Evolutionary conservation across 2,797 vertebrate species (phyloP).

Genomic region (Gephyroberyx darwinii): DNA sequence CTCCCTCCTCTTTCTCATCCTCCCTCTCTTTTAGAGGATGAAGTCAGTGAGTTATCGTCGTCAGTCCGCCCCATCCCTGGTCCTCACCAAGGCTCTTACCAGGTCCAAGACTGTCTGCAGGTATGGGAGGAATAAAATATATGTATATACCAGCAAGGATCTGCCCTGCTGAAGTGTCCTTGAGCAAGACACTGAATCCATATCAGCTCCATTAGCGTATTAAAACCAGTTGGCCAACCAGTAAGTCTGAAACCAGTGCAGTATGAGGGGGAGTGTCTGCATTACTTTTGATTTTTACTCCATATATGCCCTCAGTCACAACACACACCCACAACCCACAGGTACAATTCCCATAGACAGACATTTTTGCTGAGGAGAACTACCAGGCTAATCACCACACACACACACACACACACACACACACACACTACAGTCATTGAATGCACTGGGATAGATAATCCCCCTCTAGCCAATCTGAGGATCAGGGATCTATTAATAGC

Average conservation of each 20-base stretch:
- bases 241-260: too few species aligned
- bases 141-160: too few species aligned
- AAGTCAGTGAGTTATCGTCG: conserved; percentile 91
- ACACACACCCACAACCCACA: too few species aligned
- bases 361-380: too few species aligned
- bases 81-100: conserved; percentile 91
- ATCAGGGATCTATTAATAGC: conserved; percentile 73
- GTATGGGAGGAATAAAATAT: conserved; percentile 66
- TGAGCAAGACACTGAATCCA: too few species aligned
- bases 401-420: conserved; percentile 13
- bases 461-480: conserved; percentile 59
- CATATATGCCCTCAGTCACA: too few species aligned
- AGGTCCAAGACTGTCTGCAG: conserved; percentile 87
- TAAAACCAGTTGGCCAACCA: too few species aligned
- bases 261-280: too few species aligned
- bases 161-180: too few species aligned
- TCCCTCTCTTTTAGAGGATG: conserved; percentile 80
- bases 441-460: conserved; percentile 68
- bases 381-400: neutral
- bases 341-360: too few species aligned
- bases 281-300: too few species aligned
- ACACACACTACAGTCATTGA: conserved; percentile 20
- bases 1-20: neutral
- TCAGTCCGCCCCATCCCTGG: conserved; percentile 90
- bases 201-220: too few species aligned